Percentiles rank a stretch among this genome's conserved stretches.
Evolutionary conservation across 2,888 invertebrate genomes (phyloP).

Genomic region (Melanchra persicariae): DNA sequence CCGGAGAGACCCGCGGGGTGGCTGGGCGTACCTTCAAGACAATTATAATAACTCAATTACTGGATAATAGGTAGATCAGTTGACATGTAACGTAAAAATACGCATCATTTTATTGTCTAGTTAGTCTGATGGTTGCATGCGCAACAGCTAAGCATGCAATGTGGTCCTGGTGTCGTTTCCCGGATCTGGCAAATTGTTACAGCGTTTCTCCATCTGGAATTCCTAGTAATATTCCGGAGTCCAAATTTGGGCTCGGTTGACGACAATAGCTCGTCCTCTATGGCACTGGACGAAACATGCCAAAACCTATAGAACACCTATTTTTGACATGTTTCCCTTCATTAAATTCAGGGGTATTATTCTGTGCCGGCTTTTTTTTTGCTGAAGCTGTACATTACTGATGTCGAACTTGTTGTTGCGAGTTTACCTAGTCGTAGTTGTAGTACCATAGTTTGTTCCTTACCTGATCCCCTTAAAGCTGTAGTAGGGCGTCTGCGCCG

Average conservation of each 20-base stretch:
- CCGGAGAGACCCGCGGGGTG: conserved; percentile 86
- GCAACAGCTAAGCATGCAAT: neutral
- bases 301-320: no score
- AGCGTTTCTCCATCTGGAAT: no score
- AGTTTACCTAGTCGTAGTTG: neutral
- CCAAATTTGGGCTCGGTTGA: no score
- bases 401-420: neutral
- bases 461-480: conserved; percentile 89
- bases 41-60: conserved; percentile 1
- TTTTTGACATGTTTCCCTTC: no score
- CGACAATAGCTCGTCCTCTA: no score
- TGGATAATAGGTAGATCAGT: neutral
- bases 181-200: no score
- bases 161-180: neutral
- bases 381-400: no score
- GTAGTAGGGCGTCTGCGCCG: conserved; percentile 84
- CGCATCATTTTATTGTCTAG: neutral
- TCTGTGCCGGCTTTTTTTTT: no score
- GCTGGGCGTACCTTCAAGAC: conserved; percentile 84
- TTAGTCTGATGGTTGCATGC: neutral
- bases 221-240: no score
- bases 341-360: no score
- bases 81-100: neutral
- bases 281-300: no score
- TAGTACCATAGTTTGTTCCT: neutral